Evolutionary conservation across 2,113 vertebrate genomes (phyloP), one percentile per base, ranked within the genome.

Genomic region (Sturnira hondurensis): DNA sequence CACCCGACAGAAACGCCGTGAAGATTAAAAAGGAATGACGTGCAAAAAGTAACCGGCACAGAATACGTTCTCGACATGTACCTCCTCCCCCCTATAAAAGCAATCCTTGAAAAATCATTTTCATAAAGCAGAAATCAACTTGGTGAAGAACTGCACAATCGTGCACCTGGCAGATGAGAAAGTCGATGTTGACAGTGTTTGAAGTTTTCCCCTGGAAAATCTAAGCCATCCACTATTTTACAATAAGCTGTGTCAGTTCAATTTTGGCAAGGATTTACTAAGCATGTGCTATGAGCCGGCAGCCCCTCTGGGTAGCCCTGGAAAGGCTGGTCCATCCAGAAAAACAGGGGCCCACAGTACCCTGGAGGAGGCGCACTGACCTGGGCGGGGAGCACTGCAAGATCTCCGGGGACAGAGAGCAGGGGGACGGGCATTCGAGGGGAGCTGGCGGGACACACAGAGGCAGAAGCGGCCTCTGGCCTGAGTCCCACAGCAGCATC

Each of bases 81-180:
- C 67, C 11, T 83, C 10, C 78, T 43, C 43, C 38, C 43, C 38
- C 36, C 36, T 56, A 2, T 4, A 80, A 94, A 43, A 43, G 41
- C 26, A 45, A 19, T 33, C 36, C 17, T 17, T 73, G 67, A 93
- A 94, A 93, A 81, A 17, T n/a, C 31, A 54, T 43, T 47, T 94
- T 68, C 24, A 5, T 12, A 10, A 14, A 68, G 14, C 36, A 74
- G 28, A 89, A 67, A 90, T 67, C 4, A 9, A 45, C 63, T 26
- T 15, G 12, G 24, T 84, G 26, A 71, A 70, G 45, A 86, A 90
- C 47, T 16, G 47, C 38, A 92, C 58, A 74, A 16, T 43, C 38
- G 7, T 22, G 22, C 7, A 4, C 38, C n/a, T 52, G 47, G 33
- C 84, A 61, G 38, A 88, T 22, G 54, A 74, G 17, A 78, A 77